These are phyloP conservation scores for Pilophorus perplexus DNA, from an alignment of 2,888 invertebrate genomes.

Conservation along the genomic window DNA sequence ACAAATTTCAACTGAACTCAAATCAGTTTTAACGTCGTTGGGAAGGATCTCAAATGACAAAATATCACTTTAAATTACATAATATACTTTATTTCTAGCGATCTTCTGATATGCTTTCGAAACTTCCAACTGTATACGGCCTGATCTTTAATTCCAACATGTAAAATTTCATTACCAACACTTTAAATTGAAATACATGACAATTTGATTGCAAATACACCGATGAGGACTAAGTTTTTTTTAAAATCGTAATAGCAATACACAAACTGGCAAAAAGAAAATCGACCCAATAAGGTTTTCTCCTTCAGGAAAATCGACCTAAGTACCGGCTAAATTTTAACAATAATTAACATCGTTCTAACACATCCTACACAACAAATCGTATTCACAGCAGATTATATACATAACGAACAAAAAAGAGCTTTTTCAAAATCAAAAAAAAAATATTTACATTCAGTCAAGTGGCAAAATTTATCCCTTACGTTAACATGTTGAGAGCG, in stretches of 20 bases:
- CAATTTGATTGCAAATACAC: too few relatives aligned
- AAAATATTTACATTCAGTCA: constrained; percentile 43
- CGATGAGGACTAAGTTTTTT: constrained; percentile 4
- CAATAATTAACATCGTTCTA: constrained; percentile 19
- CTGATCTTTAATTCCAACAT: too few relatives aligned
- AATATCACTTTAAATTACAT: not conserved
- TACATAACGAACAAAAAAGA: constrained; percentile 24
- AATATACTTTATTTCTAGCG: constrained; percentile 12
- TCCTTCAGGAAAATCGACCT: too few relatives aligned
- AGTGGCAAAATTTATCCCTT: constrained; percentile 36
- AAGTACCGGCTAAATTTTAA: constrained; percentile 11
- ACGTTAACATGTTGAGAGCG: constrained; percentile 25
- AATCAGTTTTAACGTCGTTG: too few relatives aligned
- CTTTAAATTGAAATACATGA: too few relatives aligned
- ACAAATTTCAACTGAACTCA: too few relatives aligned
- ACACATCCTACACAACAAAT: constrained; percentile 31
- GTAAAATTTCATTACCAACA: too few relatives aligned
- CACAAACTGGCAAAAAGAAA: too few relatives aligned
- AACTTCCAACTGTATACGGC: too few relatives aligned
- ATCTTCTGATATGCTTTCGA: constrained; percentile 25
- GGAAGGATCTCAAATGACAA: too few relatives aligned
- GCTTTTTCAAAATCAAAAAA: too few relatives aligned
- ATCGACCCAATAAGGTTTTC: too few relatives aligned
- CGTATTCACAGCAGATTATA: constrained; percentile 34
- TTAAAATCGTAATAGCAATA: not conserved